Conservation (phyloP, 1,140 invertebrate species). For the Sitobion miscanthi region DNA sequence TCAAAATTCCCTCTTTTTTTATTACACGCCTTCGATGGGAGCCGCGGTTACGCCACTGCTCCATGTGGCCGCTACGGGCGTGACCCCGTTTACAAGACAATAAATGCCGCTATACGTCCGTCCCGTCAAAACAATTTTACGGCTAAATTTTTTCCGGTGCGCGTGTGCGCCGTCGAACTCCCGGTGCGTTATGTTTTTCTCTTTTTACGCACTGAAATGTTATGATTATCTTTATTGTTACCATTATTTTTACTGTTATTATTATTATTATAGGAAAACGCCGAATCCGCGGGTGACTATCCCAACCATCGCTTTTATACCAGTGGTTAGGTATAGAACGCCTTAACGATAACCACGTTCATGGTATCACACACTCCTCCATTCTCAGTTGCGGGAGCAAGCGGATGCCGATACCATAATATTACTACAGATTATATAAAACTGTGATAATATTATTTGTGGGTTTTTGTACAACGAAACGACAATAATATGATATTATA, state of each 20-base stretch:
- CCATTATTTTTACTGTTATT: background rate
- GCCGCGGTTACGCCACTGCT: background rate
- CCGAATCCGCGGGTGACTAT: background rate
- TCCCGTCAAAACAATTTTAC: background rate
- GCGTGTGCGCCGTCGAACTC: background rate
- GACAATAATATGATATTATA: no score
- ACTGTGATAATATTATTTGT: no score
- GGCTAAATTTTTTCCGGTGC: background rate
- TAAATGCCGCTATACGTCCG: background rate
- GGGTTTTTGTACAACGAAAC: no score
- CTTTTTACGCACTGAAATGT: background rate
- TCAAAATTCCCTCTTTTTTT: background rate
- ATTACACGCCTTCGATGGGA: background rate
- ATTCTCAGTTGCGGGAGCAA: no score
- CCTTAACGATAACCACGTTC: background rate
- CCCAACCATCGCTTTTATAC: background rate
- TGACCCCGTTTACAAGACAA: conserved; percentile 45
- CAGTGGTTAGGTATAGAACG: background rate
- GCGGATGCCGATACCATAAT: no score
- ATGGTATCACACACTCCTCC: background rate
- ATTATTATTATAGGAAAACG: background rate
- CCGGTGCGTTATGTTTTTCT: background rate
- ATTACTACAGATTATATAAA: no score
- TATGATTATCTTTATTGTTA: background rate
- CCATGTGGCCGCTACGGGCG: no score